phyloP scores from a whole-genome alignment of 2,888 invertebrate genomes.

The Tuberolachnus salignus region DNA sequence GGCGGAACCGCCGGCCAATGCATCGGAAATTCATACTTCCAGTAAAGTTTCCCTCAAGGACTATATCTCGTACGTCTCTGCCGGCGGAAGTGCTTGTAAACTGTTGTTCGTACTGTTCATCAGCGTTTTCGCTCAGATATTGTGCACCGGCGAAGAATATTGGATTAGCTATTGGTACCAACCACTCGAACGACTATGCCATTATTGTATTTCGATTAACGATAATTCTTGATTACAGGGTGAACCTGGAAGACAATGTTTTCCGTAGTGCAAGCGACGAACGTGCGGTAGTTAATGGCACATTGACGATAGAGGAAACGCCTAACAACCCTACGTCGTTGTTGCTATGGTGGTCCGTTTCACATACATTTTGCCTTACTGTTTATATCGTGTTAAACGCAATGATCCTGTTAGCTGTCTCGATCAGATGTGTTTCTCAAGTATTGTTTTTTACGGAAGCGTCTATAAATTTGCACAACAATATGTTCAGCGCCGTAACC shows the following conservation, averaged over 20 bases:
- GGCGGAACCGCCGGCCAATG: constrained; percentile 56
- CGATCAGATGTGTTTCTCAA: constrained; percentile 71
- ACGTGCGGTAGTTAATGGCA: neutral
- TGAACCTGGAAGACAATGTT: constrained; percentile 57
- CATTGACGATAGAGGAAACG: neutral
- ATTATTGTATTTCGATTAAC: too few species aligned
- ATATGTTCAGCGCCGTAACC: constrained; percentile 81
- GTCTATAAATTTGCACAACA: constrained; percentile 78
- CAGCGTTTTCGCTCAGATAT: constrained; percentile 68
- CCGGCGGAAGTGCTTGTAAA: constrained; percentile 72
- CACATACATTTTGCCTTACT: constrained; percentile 63
- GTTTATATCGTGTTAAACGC: constrained; percentile 69
- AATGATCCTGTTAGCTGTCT: constrained; percentile 65
- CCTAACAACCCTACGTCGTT: constrained; percentile 4
- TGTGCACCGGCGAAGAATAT: constrained; percentile 72
- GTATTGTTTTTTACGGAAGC: constrained; percentile 80
- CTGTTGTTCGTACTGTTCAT: constrained; percentile 69
- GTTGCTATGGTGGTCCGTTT: neutral
- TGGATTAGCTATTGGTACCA: constrained; percentile 75
- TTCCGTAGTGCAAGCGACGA: constrained; percentile 24
- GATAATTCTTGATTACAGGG: too few species aligned
- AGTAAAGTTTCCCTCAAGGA: constrained; percentile 70
- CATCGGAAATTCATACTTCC: constrained; percentile 68
- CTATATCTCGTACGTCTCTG: constrained; percentile 74
- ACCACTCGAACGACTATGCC: too few species aligned